phyloP scores from a whole-genome alignment of 2,888 invertebrate genomes.

The Amblyjoppa proteus region DNA sequence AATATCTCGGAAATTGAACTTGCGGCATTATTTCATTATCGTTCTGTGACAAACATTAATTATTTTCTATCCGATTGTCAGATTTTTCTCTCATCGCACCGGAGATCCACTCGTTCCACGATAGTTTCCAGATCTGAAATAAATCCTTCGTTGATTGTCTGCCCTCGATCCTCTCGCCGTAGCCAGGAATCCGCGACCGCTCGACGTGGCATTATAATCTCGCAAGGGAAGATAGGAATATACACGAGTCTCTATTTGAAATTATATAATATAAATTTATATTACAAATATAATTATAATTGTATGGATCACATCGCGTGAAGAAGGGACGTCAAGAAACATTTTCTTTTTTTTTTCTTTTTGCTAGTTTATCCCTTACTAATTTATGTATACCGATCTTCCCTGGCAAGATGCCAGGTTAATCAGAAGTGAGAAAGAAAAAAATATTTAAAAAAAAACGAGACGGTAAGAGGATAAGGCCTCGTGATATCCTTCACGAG shows the following conservation, averaged over 20 bases:
- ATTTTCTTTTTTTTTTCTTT: constrained; percentile 15
- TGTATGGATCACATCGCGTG: constrained; percentile 53
- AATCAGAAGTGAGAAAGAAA: constrained; percentile 57
- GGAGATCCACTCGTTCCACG: background rate
- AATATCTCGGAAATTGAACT: background rate
- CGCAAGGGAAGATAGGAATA: constrained; percentile 21
- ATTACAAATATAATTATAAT: constrained; percentile 51
- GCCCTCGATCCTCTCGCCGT: background rate
- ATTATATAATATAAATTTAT: constrained; percentile 44
- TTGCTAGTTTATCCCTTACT: constrained; percentile 12
- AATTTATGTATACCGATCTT: constrained; percentile 68
- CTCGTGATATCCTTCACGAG: constrained; percentile 18
- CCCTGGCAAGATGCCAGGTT: constrained; percentile 58
- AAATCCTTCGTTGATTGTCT: background rate
- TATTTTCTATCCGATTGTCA: background rate
- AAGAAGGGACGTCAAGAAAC: constrained; percentile 60
- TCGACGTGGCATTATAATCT: background rate
- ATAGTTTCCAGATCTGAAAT: background rate
- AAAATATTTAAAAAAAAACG: constrained; percentile 50
- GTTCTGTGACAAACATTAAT: background rate
- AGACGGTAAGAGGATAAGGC: background rate
- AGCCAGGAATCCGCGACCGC: background rate
- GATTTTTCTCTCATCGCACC: background rate
- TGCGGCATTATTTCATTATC: background rate
- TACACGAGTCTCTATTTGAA: constrained; percentile 24